Evolutionary conservation across 1,140 invertebrate genomes (phyloP), one percentile per base, ranked within the genome.

Genomic region (Tetragnatha versicolor): DNA sequence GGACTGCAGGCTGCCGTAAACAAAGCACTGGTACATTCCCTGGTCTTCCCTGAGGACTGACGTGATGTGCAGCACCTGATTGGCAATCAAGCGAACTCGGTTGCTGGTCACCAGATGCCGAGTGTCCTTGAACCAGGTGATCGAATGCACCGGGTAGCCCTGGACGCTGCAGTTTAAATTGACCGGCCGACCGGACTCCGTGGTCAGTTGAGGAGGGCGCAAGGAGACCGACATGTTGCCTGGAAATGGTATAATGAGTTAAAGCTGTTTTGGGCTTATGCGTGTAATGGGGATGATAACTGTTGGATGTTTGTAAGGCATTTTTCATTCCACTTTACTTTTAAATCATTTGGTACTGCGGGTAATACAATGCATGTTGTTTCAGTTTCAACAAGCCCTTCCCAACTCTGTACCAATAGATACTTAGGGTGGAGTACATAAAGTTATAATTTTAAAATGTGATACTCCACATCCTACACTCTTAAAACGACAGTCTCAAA

Each of bases 1-100:
- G 9, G 82, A 83, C 10, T 85, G 82, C 45, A 83, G 60, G 10
- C 84, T 83, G 58, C 84, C 85, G 12, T 82, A 79, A 2, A 85
- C 85, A 45, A 87, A 83, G 79, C 87, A 87, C 80, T 87, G 87
- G 79, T 87, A 87, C 87, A 87, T 87, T 12, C 86, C 87, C 51
- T 84, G 84, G 75, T 87, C 87, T 42, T 83, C 73, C n/a, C 85
- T 79, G 25, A 81, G 77, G 0, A 87, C 84, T 7, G 83, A 80
- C 1, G 79, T 75, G 9, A 87, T 83, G 31, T 83, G 81, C 27
- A 87, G 70, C 1, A 81, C 72, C 37, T 76, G 60, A n/a, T 80
- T 76, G 27, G 58, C 47, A 22, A 76, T 72, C 17, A 80, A 39
- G 6, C 70, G 61, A 4, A 79, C 61, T 47, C 80, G 58, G 27